phyloP scores from a whole-genome alignment of 2,113 vertebrate species.

The Pelmatolapia mariae region DNA sequence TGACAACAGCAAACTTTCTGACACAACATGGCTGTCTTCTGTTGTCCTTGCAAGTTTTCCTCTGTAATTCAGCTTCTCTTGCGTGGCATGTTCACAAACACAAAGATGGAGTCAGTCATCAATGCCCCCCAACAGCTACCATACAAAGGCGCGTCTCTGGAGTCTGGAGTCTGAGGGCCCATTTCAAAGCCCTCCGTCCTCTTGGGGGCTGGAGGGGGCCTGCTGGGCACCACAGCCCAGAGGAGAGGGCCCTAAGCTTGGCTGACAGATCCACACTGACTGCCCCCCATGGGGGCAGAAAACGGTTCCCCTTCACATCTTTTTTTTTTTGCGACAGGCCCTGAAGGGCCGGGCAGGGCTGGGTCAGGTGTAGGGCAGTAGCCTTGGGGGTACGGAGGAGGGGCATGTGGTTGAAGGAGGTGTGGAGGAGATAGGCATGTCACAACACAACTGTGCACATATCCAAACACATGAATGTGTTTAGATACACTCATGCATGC shows the following conservation, averaged over 20 bases:
- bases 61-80: slow-evolving; percentile 41
- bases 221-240: slow-evolving; percentile 58
- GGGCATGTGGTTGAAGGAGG: slow-evolving; percentile 3
- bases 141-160: slow-evolving; percentile 55
- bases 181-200: slow-evolving; percentile 61
- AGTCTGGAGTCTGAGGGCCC: slow-evolving; percentile 50
- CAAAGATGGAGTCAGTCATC: slow-evolving; percentile 66
- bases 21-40: slow-evolving; percentile 30
- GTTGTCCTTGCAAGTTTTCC: slow-evolving; percentile 15
- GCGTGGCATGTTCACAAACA: slow-evolving; percentile 57
- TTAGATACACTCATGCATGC: slow-evolving; percentile 11
- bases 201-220: slow-evolving; percentile 37
- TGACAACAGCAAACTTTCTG: slow-evolving; percentile 34
- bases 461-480: neutral
- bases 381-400: slow-evolving; percentile 35
- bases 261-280: slow-evolving; percentile 64
- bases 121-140: slow-evolving; percentile 40
- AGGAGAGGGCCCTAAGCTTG: slow-evolving; percentile 62
- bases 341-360: slow-evolving; percentile 41
- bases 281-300: slow-evolving; percentile 56
- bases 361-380: slow-evolving; percentile 67
- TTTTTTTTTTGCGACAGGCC: slow-evolving; percentile 21
- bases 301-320: slow-evolving; percentile 41
- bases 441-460: slow-evolving; percentile 28
- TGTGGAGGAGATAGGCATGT: slow-evolving; percentile 32